These are phyloP conservation scores for Eulemur macaco DNA, from an alignment of 2,113 vertebrate species.

Conservation along the genomic window DNA sequence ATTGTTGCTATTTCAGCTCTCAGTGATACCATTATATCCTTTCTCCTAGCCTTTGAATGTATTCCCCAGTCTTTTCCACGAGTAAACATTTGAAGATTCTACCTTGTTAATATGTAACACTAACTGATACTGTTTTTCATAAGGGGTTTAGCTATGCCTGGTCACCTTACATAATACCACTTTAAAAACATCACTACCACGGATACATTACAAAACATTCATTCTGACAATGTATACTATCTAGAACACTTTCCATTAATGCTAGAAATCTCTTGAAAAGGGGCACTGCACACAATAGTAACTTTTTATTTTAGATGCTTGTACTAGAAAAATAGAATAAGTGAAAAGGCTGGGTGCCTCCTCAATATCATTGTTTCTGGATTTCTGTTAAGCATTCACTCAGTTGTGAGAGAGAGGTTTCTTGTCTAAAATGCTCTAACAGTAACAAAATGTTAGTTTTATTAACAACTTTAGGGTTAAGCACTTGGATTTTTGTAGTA, in stretches of 20 bases:
- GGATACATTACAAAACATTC: conserved; percentile 24
- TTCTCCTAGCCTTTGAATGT: neutral
- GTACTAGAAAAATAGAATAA: conserved; percentile 19
- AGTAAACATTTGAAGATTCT: conserved; percentile 16
- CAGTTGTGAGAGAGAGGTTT: neutral
- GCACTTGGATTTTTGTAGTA: conserved; percentile 11
- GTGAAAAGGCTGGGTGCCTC: neutral
- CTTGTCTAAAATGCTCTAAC: neutral
- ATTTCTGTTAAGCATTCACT: neutral
- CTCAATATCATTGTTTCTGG: conserved; percentile 9
- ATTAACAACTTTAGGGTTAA: conserved; percentile 31
- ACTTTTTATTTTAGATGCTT: conserved; percentile 41
- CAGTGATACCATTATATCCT: neutral
- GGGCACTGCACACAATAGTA: neutral
- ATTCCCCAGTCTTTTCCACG: neutral
- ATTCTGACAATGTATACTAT: neutral
- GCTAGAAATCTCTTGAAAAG: neutral
- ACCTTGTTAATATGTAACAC: conserved; percentile 26
- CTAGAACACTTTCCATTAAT: conserved; percentile 12
- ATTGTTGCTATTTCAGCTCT: conserved; percentile 26
- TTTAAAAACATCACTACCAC: neutral
- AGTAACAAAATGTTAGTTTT: neutral
- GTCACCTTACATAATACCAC: neutral
- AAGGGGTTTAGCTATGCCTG: neutral
- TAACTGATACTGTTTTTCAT: conserved; percentile 11